Base-by-base conservation (phyloP, 1,140 invertebrate species). In the Apocrypta bakeri region DNA sequence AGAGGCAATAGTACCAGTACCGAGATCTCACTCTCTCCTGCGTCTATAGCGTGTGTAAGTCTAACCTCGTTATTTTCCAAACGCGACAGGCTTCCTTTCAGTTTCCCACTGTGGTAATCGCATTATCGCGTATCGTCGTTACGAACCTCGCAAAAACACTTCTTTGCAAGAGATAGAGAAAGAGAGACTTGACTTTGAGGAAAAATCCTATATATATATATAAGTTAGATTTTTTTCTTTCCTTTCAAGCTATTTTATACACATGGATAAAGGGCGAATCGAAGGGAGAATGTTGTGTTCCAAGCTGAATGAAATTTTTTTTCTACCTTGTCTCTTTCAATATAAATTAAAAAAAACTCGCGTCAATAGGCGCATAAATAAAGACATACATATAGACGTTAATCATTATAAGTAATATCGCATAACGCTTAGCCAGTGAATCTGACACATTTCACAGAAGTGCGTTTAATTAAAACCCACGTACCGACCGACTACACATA, bases 101-200 rank as follows among this genome's bases (percentile, higher is more conserved):
- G 79, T 82, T 79, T 79, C 33, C 33, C 83, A 48, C 21, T 25
- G 48, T 27, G 27, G 81, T 86, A 87, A 86, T 87, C 86, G 84
- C 74, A 85, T 87, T 86, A 86, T 81, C 83, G 82, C 81, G 84
- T 79, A 83, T 84, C 85, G 69, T 81, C 83, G 80, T 81, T 77
- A 33, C 48, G 71, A 84, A 37, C 27, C 2, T 24, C 27, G 27
- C 76, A 40, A 74, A 85, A 80, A 75, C 74, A 64, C 78, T 83
- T 72, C 74, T 72, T 73, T 72, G 29, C 21, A 1, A 17, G 25
- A 42, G 25, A 37, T 2, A 37, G 33, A 37, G 33, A 37, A 9
- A 37, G 63, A 8, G 64, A 56, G 8, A 56, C 66, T 37, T 37
- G 17, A 79, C n/a, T 79, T 72, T 56, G 8, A 40, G 29, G 71